phyloP scores from a whole-genome alignment of 2,888 invertebrate genomes.

The Meloe dianella region DNA sequence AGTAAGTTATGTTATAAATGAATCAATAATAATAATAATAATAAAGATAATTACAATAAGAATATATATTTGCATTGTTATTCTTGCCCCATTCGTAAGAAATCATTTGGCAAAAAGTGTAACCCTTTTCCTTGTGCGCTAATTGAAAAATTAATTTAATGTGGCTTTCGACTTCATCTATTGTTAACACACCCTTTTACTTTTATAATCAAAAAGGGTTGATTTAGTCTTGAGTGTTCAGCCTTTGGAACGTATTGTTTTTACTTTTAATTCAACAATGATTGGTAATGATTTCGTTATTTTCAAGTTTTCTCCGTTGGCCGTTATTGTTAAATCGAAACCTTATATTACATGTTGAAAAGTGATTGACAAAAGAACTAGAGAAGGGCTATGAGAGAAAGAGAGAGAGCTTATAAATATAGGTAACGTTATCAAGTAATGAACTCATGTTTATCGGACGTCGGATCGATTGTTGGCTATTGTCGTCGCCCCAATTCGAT shows the following conservation, averaged over 20 bases:
- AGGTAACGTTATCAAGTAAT: conserved; percentile 56
- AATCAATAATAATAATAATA: conserved; percentile 8
- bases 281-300: conserved; percentile 8
- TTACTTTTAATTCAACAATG: conserved; percentile 1
- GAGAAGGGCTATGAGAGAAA: neutral
- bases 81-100: conserved; percentile 38
- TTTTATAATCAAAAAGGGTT: conserved; percentile 3
- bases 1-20: conserved; percentile 6
- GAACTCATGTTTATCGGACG: conserved; percentile 57
- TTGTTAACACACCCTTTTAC: conserved; percentile 37
- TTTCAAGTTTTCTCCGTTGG: neutral
- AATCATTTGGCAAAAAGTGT: conserved; percentile 22
- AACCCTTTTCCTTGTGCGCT: conserved; percentile 21
- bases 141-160: conserved; percentile 60
- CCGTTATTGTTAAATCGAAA: neutral
- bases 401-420: conserved; percentile 17
- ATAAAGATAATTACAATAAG: conserved; percentile 1
- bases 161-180: conserved; percentile 55
- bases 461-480: conserved; percentile 57
- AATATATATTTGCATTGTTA: neutral
- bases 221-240: conserved; percentile 5
- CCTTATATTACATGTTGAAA: conserved; percentile 1
- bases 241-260: conserved; percentile 7
- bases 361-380: neutral
- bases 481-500: conserved; percentile 55